Percentiles rank a stretch among this genome's conserved stretches.
phyloP scores from a whole-genome alignment of 2,888 invertebrate genomes.

The Physocephala rufipes region DNA sequence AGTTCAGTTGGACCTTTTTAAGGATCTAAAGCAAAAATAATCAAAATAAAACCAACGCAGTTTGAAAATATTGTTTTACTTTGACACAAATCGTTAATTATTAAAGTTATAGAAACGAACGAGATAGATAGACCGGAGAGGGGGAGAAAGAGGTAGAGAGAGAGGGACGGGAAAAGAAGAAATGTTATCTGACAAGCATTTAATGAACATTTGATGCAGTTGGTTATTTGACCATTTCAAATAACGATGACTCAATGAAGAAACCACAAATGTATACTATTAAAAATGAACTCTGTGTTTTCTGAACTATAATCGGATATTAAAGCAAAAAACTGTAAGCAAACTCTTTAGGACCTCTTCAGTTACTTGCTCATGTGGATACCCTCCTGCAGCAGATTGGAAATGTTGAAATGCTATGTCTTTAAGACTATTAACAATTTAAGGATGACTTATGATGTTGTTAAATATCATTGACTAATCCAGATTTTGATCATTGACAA shows the following conservation, averaged over 20 bases:
- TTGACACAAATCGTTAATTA: conserved; percentile 64
- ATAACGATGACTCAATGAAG: no score
- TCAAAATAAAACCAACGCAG: conserved; percentile 41
- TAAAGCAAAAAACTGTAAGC: no score
- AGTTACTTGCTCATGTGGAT: no score
- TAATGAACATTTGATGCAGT: conserved; percentile 32
- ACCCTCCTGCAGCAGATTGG: no score
- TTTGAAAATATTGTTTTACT: conserved; percentile 59
- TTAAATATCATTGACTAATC: no score
- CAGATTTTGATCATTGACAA: no score
- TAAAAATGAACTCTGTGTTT: background rate
- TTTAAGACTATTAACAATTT: no score
- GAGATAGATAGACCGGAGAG: conserved; percentile 10
- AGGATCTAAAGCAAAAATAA: conserved; percentile 10
- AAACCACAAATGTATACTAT: background rate
- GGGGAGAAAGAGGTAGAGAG: conserved; percentile 9
- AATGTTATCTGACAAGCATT: conserved; percentile 30
- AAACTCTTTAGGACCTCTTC: no score
- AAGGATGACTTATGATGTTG: no score
- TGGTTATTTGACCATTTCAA: background rate
- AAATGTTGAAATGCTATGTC: no score
- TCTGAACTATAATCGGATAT: no score
- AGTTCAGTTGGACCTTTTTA: no score
- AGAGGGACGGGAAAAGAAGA: conserved; percentile 14
- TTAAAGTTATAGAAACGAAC: conserved; percentile 34